A percentile compares a stretch with the other conserved stretches of the same genome.
Conservation (phyloP, 2,888 invertebrate species). For the Ornithoptera alexandrae region DNA sequence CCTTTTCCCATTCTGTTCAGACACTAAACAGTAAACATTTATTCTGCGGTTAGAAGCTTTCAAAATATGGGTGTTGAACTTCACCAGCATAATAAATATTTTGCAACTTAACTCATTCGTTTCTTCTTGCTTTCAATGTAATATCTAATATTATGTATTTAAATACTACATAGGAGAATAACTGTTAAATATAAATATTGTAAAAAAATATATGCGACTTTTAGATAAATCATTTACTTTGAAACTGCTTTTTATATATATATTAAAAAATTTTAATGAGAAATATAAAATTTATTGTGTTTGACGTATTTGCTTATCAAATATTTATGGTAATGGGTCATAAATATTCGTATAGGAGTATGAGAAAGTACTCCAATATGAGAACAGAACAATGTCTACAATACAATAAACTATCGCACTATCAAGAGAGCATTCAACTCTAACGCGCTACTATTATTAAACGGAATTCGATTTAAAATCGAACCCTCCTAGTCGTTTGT, state of each 20-base stretch:
- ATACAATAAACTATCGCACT: slow-evolving; percentile 74
- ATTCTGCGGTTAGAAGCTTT: slow-evolving; percentile 61
- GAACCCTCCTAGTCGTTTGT: slow-evolving; percentile 79
- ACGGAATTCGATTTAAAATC: slow-evolving; percentile 79
- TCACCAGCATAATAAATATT: neutral
- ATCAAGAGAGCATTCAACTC: slow-evolving; percentile 78
- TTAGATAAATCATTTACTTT: too few species aligned
- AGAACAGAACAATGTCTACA: slow-evolving; percentile 47
- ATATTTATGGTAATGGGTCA: slow-evolving; percentile 7
- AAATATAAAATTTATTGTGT: neutral
- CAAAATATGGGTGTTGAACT: slow-evolving; percentile 50
- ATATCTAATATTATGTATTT: too few species aligned
- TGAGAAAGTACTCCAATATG: slow-evolving; percentile 35
- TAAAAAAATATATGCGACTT: too few species aligned
- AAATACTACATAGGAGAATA: too few species aligned
- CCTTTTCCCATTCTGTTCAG: slow-evolving; percentile 64
- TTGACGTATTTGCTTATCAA: neutral
- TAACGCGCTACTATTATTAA: slow-evolving; percentile 76
- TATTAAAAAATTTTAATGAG: neutral
- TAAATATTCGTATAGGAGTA: slow-evolving; percentile 1
- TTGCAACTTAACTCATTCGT: too few species aligned
- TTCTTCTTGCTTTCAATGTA: too few species aligned
- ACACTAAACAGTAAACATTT: slow-evolving; percentile 65
- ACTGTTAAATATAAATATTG: too few species aligned
- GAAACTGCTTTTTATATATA: too few species aligned